phyloP scores from a whole-genome alignment of 2,888 invertebrate genomes.

The Rotaria magnacalcarata region DNA sequence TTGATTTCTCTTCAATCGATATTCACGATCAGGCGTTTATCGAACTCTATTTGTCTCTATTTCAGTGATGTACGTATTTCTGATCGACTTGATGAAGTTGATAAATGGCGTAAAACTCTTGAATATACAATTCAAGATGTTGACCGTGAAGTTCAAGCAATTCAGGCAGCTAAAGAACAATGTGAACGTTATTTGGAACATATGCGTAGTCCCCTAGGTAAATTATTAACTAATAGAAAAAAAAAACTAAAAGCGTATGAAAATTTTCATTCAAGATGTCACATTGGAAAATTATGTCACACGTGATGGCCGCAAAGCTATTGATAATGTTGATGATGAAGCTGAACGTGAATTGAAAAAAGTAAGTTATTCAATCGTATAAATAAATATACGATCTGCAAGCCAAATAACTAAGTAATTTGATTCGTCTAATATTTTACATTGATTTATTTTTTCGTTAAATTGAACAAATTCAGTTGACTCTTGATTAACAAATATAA shows the following conservation, averaged over 20 bases:
- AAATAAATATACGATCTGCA: slow-evolving; percentile 34
- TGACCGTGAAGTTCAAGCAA: slow-evolving; percentile 52
- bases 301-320: slow-evolving; percentile 56
- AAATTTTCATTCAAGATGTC: slow-evolving; percentile 49
- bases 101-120: slow-evolving; percentile 59
- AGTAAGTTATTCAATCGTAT: slow-evolving; percentile 49
- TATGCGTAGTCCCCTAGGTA: slow-evolving; percentile 43
- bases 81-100: slow-evolving; percentile 58
- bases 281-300: slow-evolving; percentile 57
- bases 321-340: slow-evolving; percentile 59
- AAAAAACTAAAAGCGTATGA: not conserved
- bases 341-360: slow-evolving; percentile 57
- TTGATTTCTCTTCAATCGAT: no score
- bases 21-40: no score
- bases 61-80: slow-evolving; percentile 51
- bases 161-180: slow-evolving; percentile 40
- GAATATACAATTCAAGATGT: slow-evolving; percentile 56
- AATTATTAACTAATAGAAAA: not conserved
- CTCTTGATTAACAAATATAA: not conserved
- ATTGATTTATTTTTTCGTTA: not conserved
- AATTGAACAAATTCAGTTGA: not conserved
- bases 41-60: not conserved
- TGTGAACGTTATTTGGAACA: slow-evolving; percentile 42
- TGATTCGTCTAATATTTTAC: not conserved
- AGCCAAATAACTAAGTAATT: not conserved